These are phyloP conservation scores for Ischnus inquisitorius DNA, from an alignment of 2,888 invertebrate species.

Conservation along the genomic window DNA sequence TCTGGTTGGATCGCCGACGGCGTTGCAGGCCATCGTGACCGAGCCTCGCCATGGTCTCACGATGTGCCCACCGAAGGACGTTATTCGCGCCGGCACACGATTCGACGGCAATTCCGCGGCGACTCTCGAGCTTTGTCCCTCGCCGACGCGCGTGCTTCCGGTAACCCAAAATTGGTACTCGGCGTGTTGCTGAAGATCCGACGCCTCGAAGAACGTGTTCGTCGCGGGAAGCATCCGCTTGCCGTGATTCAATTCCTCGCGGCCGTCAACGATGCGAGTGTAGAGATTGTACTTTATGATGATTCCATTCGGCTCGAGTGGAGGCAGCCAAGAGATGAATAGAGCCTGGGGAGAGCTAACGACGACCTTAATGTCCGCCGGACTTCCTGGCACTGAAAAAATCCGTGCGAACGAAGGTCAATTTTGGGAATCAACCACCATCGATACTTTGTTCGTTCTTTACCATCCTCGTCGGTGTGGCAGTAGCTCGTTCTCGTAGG, in stretches of 20 bases:
- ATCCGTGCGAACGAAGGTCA: neutral
- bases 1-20: conserved; percentile 89
- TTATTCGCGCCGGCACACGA: conserved; percentile 90
- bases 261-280: conserved; percentile 89
- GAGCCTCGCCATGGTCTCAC: conserved; percentile 90
- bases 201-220: conserved; percentile 89
- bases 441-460: conserved; percentile 63
- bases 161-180: conserved; percentile 94
- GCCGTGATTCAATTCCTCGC: conserved; percentile 90
- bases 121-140: conserved; percentile 91
- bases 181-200: conserved; percentile 89
- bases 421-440: neutral
- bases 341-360: conserved; percentile 91
- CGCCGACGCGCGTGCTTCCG: conserved; percentile 92
- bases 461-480: conserved; percentile 93
- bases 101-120: conserved; percentile 89
- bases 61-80: conserved; percentile 90
- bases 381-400: conserved; percentile 91
- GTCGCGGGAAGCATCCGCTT: conserved; percentile 89
- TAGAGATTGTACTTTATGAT: conserved; percentile 92
- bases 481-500: conserved; percentile 90
- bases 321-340: conserved; percentile 92
- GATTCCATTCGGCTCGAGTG: conserved; percentile 91
- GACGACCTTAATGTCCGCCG: conserved; percentile 92
- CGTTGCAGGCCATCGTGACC: conserved; percentile 88